Conservation (phyloP, 2,888 invertebrate genomes). For the Eupithecia subumbrata region DNA sequence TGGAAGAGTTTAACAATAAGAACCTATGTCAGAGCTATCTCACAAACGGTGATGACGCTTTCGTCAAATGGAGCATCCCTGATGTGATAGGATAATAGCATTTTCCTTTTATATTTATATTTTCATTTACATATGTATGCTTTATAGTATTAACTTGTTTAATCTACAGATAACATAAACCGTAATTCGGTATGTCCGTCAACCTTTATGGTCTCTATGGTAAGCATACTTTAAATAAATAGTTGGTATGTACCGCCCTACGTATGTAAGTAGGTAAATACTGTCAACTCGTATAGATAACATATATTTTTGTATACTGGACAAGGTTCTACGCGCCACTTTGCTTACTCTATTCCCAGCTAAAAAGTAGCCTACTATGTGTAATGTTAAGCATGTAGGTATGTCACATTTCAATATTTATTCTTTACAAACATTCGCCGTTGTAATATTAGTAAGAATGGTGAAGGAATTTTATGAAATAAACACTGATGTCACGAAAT, state of each 20-base stretch:
- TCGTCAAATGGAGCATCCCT: constrained; percentile 5
- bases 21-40: constrained; percentile 29
- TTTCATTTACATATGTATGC: too few species aligned
- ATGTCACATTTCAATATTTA: neutral
- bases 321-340: neutral
- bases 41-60: constrained; percentile 14
- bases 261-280: too few species aligned
- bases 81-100: neutral
- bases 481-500: neutral
- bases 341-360: neutral
- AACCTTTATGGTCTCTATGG: too few species aligned
- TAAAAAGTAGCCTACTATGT: neutral
- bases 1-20: constrained; percentile 13
- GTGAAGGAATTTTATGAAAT: neutral
- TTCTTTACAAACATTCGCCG: too few species aligned
- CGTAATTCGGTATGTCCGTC: too few species aligned
- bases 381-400: neutral
- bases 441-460: neutral
- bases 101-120: too few species aligned
- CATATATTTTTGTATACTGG: too few species aligned
- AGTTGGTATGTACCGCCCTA: too few species aligned
- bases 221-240: too few species aligned
- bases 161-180: too few species aligned
- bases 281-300: too few species aligned
- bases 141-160: too few species aligned